These are phyloP conservation scores for Catocala sponsa DNA, from an alignment of 2,888 invertebrate genomes.

Conservation along the genomic window DNA sequence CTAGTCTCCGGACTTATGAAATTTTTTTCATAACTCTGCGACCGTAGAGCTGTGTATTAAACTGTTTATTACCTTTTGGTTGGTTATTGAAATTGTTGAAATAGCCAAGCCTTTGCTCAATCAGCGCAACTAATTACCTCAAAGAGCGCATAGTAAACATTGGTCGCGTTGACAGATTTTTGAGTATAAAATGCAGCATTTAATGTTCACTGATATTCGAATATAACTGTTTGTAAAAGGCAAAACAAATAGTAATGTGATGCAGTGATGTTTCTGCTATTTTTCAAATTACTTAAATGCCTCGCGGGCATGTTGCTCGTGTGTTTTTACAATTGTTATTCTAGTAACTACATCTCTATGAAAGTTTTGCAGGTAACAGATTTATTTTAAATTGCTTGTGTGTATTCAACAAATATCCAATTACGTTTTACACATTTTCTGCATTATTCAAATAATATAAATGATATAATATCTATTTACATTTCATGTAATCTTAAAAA, in stretches of 20 bases:
- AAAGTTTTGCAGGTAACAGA: constrained; percentile 9
- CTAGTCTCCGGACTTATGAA: constrained; percentile 20
- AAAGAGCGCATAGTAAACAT: constrained; percentile 34
- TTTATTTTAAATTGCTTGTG: constrained; percentile 1
- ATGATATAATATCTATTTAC: too few relatives aligned
- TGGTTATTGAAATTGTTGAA: background rate
- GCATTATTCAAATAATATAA: too few relatives aligned
- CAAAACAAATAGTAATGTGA: constrained; percentile 16
- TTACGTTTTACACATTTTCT: too few relatives aligned
- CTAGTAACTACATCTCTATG: constrained; percentile 26
- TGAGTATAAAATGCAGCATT: constrained; percentile 23
- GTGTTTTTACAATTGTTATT: constrained; percentile 38
- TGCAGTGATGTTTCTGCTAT: constrained; percentile 15
- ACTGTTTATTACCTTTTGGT: constrained; percentile 1
- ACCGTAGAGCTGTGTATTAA: constrained; percentile 2
- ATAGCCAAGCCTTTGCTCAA: constrained; percentile 33
- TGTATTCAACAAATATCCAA: too few relatives aligned
- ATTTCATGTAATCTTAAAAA: too few relatives aligned
- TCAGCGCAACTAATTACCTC: constrained; percentile 37
- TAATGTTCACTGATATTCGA: constrained; percentile 21
- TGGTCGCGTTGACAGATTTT: constrained; percentile 26
- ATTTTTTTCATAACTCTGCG: constrained; percentile 25
- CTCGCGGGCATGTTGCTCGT: constrained; percentile 18
- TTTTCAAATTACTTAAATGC: constrained; percentile 22
- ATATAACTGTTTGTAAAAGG: constrained; percentile 26